Evolutionary conservation across 1,140 invertebrate species (phyloP), one percentile per base, ranked within the genome.

Genomic region (Drosophila setifemur): DNA sequence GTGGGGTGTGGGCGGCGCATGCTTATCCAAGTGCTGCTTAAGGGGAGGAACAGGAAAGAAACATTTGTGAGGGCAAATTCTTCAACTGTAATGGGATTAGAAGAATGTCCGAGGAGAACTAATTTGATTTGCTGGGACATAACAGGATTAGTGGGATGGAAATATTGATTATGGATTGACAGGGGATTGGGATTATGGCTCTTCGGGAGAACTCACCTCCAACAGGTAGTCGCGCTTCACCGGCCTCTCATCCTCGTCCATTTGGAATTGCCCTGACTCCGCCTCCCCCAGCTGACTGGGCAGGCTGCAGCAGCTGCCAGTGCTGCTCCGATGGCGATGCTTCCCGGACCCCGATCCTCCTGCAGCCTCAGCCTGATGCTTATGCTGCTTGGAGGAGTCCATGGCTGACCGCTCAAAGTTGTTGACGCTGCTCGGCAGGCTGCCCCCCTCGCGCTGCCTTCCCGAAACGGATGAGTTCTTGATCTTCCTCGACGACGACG

Each of bases 361-460:
- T 0, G 31, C 4, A 6, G 31, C 18, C 25, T 63, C 57, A 5
- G 52, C 52, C 16, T 48, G 58, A 4, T 70, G 74, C 43, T 86
- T 88, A 1, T 43, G 28, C 26, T 82, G 47, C 43, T 85, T 83
- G 40, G 33, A 33, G 40, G 33, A 33, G 37, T 85, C 71, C 79
- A 81, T 86, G 9, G 18, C 52, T 37, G 39, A 4, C 3, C 50
- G 12, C 26, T 88, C 91, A 19, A 92, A 91, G 74, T 93, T 93
- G 33, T 93, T 93, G 35, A 93, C 93, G 89, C 93, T 93, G 11
- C 92, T 93, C 0, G 93, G 93, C 53, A 93, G 87, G 16, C 93
- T 93, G 57, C 94, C 94, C 45, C 94, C 94, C 91, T 94, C 94
- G 9, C 93, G 91, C 81, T 94, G 93, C 47, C 94, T 91, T 4